phyloP scores from a whole-genome alignment of 2,888 invertebrate species.

The Crioceris asparagi region DNA sequence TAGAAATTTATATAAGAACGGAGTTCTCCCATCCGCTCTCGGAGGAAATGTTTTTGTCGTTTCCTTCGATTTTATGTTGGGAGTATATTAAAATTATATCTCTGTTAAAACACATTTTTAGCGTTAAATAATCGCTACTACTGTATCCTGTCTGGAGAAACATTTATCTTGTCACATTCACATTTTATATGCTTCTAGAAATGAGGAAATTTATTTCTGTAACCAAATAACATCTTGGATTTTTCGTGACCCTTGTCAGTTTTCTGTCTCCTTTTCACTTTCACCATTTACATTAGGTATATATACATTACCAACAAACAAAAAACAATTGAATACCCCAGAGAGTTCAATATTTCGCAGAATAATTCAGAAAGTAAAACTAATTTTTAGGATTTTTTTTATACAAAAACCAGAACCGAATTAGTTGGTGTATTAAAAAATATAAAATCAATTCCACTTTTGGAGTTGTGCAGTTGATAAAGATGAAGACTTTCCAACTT shows the following conservation, averaged over 20 bases:
- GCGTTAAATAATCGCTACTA: constrained; percentile 56
- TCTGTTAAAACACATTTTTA: constrained; percentile 28
- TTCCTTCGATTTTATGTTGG: constrained; percentile 24
- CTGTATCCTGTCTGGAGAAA: constrained; percentile 77
- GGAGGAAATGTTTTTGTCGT: constrained; percentile 18
- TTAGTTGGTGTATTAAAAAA: no score
- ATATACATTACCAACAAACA: no score
- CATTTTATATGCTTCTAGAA: constrained; percentile 43
- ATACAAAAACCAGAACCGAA: no score
- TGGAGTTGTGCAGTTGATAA: no score
- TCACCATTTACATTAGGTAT: no score
- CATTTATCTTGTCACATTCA: constrained; percentile 30
- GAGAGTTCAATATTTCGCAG: background rate
- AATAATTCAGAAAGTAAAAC: background rate
- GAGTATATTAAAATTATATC: constrained; percentile 20
- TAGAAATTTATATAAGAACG: background rate
- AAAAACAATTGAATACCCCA: background rate
- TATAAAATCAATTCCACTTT: no score
- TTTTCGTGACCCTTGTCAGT: no score
- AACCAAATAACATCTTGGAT: no score
- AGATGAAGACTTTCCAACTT: no score
- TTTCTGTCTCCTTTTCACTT: no score
- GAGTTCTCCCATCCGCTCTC: constrained; percentile 23
- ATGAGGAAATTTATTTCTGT: background rate
- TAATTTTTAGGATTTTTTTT: no score